Conservation (phyloP, 2,888 invertebrate genomes). For the Halictus quadricinctus region DNA sequence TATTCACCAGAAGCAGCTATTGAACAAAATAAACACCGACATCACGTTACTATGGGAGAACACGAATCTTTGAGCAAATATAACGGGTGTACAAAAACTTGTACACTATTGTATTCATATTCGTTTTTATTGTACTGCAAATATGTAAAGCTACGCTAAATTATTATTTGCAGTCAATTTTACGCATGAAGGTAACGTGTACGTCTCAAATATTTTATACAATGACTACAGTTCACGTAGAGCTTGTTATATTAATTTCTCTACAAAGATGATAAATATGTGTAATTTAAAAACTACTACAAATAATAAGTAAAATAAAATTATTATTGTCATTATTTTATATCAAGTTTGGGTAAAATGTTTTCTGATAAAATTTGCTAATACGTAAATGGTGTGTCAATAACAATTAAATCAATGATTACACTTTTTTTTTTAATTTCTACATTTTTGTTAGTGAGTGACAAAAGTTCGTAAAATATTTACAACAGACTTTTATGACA, state of each 20-base stretch:
- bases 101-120: not conserved
- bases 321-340: too few relatives aligned
- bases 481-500: not conserved
- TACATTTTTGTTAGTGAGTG: not conserved
- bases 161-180: not conserved
- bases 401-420: not conserved
- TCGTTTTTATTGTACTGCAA: not conserved
- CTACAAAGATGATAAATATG: not conserved
- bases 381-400: not conserved
- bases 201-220: not conserved
- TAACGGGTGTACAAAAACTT: not conserved
- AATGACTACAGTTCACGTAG: not conserved
- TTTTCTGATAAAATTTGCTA: not conserved
- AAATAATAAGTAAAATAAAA: too few relatives aligned
- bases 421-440: not conserved
- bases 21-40: conserved; percentile 38
- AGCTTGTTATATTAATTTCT: not conserved
- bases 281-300: not conserved
- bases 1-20: conserved; percentile 9
- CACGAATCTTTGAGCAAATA: not conserved
- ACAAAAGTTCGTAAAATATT: not conserved
- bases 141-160: not conserved
- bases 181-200: not conserved
- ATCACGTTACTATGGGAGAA: conserved; percentile 7
- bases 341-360: not conserved